phyloP scores from a whole-genome alignment of 64 coral and sea anemone genomes.

The Porites australiensis region DNA sequence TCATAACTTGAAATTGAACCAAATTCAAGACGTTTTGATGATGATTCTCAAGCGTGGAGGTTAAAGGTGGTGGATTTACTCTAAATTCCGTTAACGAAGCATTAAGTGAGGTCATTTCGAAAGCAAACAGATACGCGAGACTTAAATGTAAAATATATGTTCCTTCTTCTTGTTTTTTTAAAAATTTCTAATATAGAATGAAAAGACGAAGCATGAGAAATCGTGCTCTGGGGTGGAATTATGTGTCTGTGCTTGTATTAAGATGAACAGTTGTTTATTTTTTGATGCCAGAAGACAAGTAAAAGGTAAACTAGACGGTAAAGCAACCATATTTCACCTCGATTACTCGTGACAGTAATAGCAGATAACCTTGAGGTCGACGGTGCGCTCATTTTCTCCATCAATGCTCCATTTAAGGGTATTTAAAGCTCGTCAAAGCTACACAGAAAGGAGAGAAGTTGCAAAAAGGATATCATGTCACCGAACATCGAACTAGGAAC shows the following conservation, averaged over 20 bases:
- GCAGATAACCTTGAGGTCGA: too few species aligned
- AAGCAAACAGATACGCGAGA: not conserved
- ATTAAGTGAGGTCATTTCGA: not conserved
- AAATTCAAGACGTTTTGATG: not conserved
- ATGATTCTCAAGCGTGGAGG: not conserved
- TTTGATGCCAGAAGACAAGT: not conserved
- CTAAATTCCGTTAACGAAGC: not conserved
- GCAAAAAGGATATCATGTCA: too few species aligned
- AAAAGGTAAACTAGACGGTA: too few species aligned
- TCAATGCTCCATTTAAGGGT: too few species aligned
- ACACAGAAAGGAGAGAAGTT: too few species aligned
- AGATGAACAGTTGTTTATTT: not conserved
- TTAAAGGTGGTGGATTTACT: constrained; percentile 9
- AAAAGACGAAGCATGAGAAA: not conserved
- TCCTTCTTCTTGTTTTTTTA: not conserved
- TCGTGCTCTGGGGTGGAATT: not conserved
- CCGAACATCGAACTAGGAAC: too few species aligned
- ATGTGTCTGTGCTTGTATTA: not conserved
- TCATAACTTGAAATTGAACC: not conserved
- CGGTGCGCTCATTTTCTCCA: too few species aligned
- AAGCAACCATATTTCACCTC: too few species aligned
- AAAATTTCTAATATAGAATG: not conserved
- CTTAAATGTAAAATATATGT: not conserved
- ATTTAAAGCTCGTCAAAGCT: too few species aligned
- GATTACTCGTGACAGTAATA: too few species aligned